Evolutionary conservation across 2,113 vertebrate genomes (phyloP).

Genomic region (Entosphenus tridentatus): DNA sequence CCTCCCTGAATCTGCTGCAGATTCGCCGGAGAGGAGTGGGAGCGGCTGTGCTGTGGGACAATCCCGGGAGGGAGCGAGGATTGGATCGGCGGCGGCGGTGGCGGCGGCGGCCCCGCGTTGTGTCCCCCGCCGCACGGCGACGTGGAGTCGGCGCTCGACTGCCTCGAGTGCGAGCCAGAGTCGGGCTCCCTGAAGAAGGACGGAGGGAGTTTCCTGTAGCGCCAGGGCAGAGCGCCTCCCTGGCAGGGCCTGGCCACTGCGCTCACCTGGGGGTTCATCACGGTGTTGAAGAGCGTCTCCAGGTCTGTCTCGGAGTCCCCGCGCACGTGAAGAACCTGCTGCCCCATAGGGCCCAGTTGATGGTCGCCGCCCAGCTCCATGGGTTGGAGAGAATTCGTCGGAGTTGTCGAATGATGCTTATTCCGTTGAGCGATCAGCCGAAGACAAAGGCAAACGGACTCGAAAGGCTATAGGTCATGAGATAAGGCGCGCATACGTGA

Average conservation of each 20-base stretch:
- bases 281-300: constrained; percentile 51
- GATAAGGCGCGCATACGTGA: too few species aligned
- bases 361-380: neutral
- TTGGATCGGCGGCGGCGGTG: constrained; percentile 21
- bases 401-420: neutral
- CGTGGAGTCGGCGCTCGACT: constrained; percentile 47
- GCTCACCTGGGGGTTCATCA: constrained; percentile 48
- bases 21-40: constrained; percentile 51
- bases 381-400: neutral
- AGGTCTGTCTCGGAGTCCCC: constrained; percentile 45
- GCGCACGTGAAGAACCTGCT: constrained; percentile 2
- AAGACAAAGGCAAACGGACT: too few species aligned
- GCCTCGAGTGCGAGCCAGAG: constrained; percentile 46
- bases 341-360: neutral
- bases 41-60: constrained; percentile 31
- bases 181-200: constrained; percentile 57
- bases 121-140: too few species aligned
- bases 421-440: neutral
- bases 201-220: constrained; percentile 50
- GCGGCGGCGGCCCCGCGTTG: constrained; percentile 12
- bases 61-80: neutral
- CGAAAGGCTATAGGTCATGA: too few species aligned
- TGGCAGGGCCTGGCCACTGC: constrained; percentile 24
- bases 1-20: constrained; percentile 22
- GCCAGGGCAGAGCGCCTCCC: constrained; percentile 9